Evolutionary conservation across 2,797 vertebrate species (phyloP).

Genomic region (Amazonetta brasiliensis): DNA sequence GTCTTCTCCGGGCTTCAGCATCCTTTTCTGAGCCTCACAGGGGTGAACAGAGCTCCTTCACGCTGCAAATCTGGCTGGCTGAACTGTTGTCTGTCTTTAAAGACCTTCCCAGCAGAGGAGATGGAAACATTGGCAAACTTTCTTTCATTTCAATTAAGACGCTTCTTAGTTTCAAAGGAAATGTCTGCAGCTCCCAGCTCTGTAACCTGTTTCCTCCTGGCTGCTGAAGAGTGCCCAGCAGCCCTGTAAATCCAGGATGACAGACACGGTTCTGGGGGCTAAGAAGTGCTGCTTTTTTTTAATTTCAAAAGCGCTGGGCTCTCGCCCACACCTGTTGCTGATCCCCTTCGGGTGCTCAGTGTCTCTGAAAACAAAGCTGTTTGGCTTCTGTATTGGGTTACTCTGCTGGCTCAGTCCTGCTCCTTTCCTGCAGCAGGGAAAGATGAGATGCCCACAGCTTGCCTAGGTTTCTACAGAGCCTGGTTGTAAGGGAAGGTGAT

Average conservation of each 20-base stretch:
- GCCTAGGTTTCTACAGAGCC: neutral
- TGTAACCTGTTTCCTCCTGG: slow-evolving; percentile 3
- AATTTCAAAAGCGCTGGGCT: slow-evolving; percentile 18
- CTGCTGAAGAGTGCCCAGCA: slow-evolving; percentile 6
- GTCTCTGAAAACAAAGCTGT: slow-evolving; percentile 61
- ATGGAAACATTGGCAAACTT: neutral
- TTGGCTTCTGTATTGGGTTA: slow-evolving; percentile 61
- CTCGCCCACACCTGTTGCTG: slow-evolving; percentile 61
- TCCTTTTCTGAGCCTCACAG: neutral
- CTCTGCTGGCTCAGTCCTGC: slow-evolving; percentile 8
- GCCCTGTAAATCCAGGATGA: slow-evolving; percentile 25
- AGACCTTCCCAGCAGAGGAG: neutral
- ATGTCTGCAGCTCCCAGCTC: neutral
- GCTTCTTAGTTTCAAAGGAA: slow-evolving; percentile 26
- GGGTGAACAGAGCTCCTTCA: neutral
- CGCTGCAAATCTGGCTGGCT: neutral
- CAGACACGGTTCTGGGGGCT: neutral
- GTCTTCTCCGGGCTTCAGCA: neutral
- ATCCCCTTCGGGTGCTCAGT: neutral
- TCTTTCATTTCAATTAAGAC: neutral
- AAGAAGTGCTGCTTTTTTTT: neutral
- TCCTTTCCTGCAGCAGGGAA: neutral
- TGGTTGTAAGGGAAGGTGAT: neutral
- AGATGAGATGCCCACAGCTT: neutral
- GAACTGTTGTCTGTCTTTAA: neutral